These are phyloP conservation scores for Scaptomyza graminum DNA, from an alignment of 1,140 invertebrate genomes.

Conservation along the genomic window DNA sequence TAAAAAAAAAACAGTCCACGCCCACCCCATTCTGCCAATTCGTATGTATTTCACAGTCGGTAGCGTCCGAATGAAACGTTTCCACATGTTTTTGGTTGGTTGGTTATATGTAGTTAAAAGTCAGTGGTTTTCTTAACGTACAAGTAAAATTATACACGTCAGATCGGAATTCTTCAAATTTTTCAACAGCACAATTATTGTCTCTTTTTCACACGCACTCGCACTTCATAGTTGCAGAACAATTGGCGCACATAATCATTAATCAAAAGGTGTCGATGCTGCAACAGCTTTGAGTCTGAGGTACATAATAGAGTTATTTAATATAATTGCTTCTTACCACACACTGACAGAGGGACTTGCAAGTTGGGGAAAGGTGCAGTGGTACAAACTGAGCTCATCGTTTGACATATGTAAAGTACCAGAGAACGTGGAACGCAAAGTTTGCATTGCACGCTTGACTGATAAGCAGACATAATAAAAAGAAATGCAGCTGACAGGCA, in stretches of 20 bases:
- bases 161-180: slow-evolving; percentile 25
- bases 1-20: too few species aligned
- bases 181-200: slow-evolving; percentile 35
- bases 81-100: too few species aligned
- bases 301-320: slow-evolving; percentile 77
- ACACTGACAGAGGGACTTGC: not conserved
- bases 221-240: slow-evolving; percentile 19
- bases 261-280: slow-evolving; percentile 69
- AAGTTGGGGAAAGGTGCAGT: not conserved
- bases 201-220: not conserved
- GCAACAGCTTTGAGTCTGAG: not conserved
- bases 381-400: not conserved
- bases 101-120: too few species aligned
- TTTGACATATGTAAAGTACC: slow-evolving; percentile 57
- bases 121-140: too few species aligned
- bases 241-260: slow-evolving; percentile 63
- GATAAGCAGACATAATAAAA: slow-evolving; percentile 5
- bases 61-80: too few species aligned
- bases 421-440: slow-evolving; percentile 58
- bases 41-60: too few species aligned
- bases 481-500: slow-evolving; percentile 18
- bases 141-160: too few species aligned
- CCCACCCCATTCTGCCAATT: too few species aligned
- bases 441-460: slow-evolving; percentile 57
- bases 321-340: slow-evolving; percentile 61